Evolutionary conservation across 2,113 vertebrate species (phyloP).

Genomic region (Pica pica): DNA sequence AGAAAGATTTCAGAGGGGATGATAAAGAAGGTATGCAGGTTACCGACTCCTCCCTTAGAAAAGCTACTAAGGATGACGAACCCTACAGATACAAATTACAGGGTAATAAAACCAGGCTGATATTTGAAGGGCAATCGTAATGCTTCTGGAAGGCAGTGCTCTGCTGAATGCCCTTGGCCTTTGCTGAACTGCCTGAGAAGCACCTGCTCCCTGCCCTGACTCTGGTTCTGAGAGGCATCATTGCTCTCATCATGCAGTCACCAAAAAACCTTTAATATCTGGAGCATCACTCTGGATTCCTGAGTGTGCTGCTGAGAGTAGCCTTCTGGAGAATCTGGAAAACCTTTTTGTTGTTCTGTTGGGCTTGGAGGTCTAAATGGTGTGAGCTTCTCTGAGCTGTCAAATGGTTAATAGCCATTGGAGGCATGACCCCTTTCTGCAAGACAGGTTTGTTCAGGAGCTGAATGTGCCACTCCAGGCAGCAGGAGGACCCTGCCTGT

Average conservation of each 20-base stretch:
- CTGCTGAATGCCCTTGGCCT: not conserved
- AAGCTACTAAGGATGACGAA: not conserved
- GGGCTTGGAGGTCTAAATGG: not conserved
- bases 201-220: not conserved
- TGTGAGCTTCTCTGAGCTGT: not conserved
- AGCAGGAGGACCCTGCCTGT: not conserved
- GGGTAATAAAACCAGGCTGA: not conserved
- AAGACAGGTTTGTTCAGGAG: not conserved
- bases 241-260: fast-evolving
- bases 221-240: not conserved
- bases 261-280: not conserved
- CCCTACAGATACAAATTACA: not conserved
- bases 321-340: not conserved
- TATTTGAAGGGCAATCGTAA: not conserved
- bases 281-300: not conserved
- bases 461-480: not conserved
- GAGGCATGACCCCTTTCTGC: not conserved
- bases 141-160: not conserved
- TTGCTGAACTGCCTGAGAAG: not conserved
- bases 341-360: not conserved
- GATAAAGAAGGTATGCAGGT: not conserved
- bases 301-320: not conserved
- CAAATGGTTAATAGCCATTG: not conserved
- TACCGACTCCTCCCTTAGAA: not conserved
- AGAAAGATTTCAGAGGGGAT: not conserved